These are phyloP conservation scores for Ornithorhynchus anatinus DNA, from an alignment of 2,113 vertebrate species.

Conservation along the genomic window DNA sequence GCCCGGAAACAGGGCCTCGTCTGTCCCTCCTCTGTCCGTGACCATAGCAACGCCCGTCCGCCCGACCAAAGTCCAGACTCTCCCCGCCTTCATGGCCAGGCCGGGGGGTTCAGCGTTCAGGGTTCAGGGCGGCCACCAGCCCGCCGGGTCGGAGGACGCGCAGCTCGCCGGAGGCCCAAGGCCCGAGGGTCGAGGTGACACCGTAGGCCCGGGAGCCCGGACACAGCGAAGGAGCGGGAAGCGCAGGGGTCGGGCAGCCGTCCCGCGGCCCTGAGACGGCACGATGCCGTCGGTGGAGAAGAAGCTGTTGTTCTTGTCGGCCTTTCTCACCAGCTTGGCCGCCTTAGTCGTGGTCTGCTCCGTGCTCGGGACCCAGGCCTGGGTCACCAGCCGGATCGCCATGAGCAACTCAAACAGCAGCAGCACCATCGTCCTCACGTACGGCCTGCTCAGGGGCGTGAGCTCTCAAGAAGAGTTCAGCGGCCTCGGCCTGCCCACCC, in stretches of 20 bases:
- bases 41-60: slow-evolving; percentile 57
- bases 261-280: accelerated
- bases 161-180: accelerated
- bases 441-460: slow-evolving; percentile 70
- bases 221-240: accelerated
- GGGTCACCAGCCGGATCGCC: slow-evolving; percentile 53
- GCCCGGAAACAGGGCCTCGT: no score
- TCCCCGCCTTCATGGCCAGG: slow-evolving; percentile 67
- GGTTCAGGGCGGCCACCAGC: slow-evolving; percentile 2
- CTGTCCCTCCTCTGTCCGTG: no score
- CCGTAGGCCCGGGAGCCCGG: background rate
- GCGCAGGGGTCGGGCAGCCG: accelerated
- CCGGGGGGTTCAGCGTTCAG: slow-evolving; percentile 55
- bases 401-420: accelerated
- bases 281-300: slow-evolving; percentile 83
- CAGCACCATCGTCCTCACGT: slow-evolving; percentile 33
- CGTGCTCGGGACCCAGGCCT: slow-evolving; percentile 62
- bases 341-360: slow-evolving; percentile 69
- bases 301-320: slow-evolving; percentile 61
- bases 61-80: slow-evolving; percentile 75
- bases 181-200: background rate
- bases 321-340: slow-evolving; percentile 46
- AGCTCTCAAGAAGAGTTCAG: no score
- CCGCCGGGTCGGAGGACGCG: background rate
- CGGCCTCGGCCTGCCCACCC: no score